These are phyloP conservation scores for Hemicentrotus pulcherrimus DNA, from an alignment of 35 echinoderm and acorn worm genomes.

Conservation along the genomic window DNA sequence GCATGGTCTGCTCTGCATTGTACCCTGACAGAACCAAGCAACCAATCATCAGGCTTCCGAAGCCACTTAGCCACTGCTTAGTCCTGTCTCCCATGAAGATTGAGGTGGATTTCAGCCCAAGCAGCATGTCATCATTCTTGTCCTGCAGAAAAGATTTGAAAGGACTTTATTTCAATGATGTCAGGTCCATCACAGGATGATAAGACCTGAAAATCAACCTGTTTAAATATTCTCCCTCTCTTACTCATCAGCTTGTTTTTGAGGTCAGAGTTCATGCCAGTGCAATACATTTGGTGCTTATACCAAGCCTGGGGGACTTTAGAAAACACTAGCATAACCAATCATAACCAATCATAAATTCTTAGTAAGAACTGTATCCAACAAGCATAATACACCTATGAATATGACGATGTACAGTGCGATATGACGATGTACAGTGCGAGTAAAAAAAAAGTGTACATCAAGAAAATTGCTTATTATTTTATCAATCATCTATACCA, in stretches of 20 bases:
- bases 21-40: slow-evolving; percentile 60
- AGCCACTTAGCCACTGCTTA: slow-evolving; percentile 80
- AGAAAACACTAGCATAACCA: too few relatives aligned
- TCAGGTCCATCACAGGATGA: neutral
- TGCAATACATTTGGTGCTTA: too few relatives aligned
- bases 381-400: too few relatives aligned
- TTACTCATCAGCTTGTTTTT: neutral
- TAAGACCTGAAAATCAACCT: neutral
- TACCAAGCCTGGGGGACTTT: too few relatives aligned
- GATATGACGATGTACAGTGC: too few relatives aligned
- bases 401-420: too few relatives aligned
- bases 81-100: slow-evolving; percentile 90
- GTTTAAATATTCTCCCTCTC: neutral
- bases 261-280: too few relatives aligned
- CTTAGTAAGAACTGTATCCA: too few relatives aligned
- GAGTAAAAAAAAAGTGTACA: too few relatives aligned
- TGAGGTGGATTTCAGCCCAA: slow-evolving; percentile 90
- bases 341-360: too few relatives aligned
- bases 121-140: slow-evolving; percentile 82
- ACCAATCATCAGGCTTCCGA: slow-evolving; percentile 77
- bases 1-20: slow-evolving; percentile 77
- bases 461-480: too few relatives aligned
- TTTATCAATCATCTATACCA: too few relatives aligned
- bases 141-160: slow-evolving; percentile 62
- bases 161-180: neutral